Conservation (phyloP, 2,797 vertebrate genomes). For the Loriculus beryllinus region DNA sequence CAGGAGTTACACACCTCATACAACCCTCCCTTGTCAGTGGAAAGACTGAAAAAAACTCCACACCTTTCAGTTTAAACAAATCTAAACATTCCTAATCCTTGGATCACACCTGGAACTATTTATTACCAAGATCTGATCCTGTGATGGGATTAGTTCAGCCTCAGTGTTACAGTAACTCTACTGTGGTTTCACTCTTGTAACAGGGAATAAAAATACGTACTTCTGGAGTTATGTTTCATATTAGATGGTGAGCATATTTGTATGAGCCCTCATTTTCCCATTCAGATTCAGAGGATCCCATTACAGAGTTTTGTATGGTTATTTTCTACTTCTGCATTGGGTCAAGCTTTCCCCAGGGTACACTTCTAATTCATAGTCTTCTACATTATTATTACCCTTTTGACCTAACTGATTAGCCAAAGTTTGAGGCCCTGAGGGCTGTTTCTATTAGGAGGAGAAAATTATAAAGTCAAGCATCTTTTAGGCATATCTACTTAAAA, state of each 20-base stretch:
- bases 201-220: constrained; percentile 59
- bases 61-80: constrained; percentile 33
- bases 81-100: constrained; percentile 34
- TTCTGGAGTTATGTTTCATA: constrained; percentile 64
- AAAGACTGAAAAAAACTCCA: neutral
- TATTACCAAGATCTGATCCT: constrained; percentile 57
- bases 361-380: constrained; percentile 52
- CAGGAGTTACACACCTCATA: neutral
- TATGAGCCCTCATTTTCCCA: constrained; percentile 48
- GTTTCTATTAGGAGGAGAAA: constrained; percentile 49
- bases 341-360: constrained; percentile 56
- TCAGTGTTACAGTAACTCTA: constrained; percentile 53
- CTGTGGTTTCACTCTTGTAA: constrained; percentile 50
- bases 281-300: constrained; percentile 61
- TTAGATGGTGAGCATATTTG: constrained; percentile 53
- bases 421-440: constrained; percentile 50
- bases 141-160: constrained; percentile 65
- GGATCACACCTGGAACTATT: constrained; percentile 64
- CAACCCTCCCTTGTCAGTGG: neutral
- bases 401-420: constrained; percentile 60
- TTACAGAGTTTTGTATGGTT: constrained; percentile 55
- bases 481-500: constrained; percentile 27
- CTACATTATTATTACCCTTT: constrained; percentile 63
- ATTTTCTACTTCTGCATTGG: constrained; percentile 62
- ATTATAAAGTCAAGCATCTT: constrained; percentile 45